These are phyloP conservation scores for Perodicticus potto DNA, from an alignment of 2,797 vertebrate genomes.

Conservation along the genomic window DNA sequence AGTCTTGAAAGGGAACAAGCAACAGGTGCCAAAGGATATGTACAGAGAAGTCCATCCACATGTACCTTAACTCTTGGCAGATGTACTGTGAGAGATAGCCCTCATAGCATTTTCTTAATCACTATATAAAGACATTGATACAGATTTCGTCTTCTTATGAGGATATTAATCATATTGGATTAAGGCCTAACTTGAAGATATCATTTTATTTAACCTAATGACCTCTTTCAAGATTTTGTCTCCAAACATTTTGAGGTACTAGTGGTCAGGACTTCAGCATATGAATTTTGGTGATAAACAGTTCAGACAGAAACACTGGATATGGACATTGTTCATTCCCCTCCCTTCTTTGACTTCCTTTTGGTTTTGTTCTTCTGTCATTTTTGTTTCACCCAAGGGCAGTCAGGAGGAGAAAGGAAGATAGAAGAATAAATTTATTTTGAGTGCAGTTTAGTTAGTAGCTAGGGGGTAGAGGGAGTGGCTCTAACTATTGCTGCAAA, in stretches of 20 bases:
- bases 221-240: neutral
- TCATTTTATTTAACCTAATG: neutral
- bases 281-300: neutral
- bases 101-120: no score
- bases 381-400: slow-evolving; percentile 30
- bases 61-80: neutral
- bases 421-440: slow-evolving; percentile 25
- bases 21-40: neutral
- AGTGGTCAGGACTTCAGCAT: neutral
- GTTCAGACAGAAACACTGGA: neutral
- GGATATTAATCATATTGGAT: neutral
- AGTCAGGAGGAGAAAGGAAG: neutral
- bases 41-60: neutral
- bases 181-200: neutral
- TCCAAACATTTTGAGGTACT: neutral
- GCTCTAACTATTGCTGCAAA: neutral
- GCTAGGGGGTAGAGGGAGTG: neutral
- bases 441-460: slow-evolving; percentile 4
- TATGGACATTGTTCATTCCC: neutral
- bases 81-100: no score
- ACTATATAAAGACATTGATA: no score
- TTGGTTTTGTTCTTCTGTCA: slow-evolving; percentile 44
- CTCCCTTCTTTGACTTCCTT: neutral
- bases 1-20: neutral
- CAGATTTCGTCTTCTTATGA: neutral